Base-by-base conservation (phyloP, 2,113 vertebrate genomes). In the Gasterosteus aculeatus region DNA sequence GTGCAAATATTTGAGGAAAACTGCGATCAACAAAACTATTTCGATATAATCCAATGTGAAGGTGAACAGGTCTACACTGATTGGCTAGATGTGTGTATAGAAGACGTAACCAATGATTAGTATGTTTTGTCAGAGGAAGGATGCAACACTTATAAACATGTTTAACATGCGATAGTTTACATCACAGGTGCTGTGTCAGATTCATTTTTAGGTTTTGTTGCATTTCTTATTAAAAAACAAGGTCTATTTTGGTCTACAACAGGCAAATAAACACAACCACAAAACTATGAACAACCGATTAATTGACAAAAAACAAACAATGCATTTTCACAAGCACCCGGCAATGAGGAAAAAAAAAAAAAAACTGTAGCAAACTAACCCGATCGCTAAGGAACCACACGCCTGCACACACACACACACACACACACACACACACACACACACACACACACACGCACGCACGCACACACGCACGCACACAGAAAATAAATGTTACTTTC, bases 201-300 rank as follows among this genome's bases (percentile, higher is more conserved):
- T 82, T 90, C 31, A 77, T 90, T 90, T 91, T 89, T 85, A 41
- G 77, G 57, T 88, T 85, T 90, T 89, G 78, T 87, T 88, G 79
- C 68, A 85, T 90, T 87, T 91, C 58, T 83, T 78, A 77, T 75
- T 56, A 53, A 69, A 87, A 85, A 81, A 87, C 82, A 80, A 69
- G 78, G 68, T 63, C 85, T 89, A 88, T 90, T 93, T 93, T 94
- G 90, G 90, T 94, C 90, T 91, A 91, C 83, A 86, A 88, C 53
- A 90, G 78, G 82, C 84, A 91, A 91, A 85, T 84, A 8, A 92
- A 88, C 75, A 92, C 78, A 85, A 90, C 73, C 88, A 91, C 80
- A 87, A 87, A 87, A 89, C 85, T 81, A 90, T 77, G 84, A 78
- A 87, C 79, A 87, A 86, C 80, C 39, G 74, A 88, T 77, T 82